Base-by-base conservation (phyloP, 2,113 vertebrate genomes). In the Grammomys surdaster region DNA sequence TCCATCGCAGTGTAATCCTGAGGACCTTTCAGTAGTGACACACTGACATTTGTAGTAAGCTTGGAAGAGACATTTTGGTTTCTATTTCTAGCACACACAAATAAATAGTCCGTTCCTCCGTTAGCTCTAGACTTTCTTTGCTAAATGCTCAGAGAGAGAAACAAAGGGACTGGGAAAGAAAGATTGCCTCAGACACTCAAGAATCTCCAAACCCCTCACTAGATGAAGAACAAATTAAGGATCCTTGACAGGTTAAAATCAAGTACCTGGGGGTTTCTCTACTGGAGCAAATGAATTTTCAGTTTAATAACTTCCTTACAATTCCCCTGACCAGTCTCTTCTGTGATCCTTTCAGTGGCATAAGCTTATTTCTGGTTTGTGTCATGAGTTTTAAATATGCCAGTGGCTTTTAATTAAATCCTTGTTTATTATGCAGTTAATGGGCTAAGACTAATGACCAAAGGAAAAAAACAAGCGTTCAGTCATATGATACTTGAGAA, bases 341-440 rank as follows among this genome's bases (percentile, higher is more conserved):
- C 9, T 80, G 28, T 86, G 93, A 94, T 95, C 48, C 75, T 96
- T 90, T 96, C 84, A 87, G 88, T 48, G 86, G 36, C 20, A 84
- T 26, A 46, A 95, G 65, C 26, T 84, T 95, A 94, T 97, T 97
- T 43, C 60, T 96, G 81, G 65, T 96, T 19, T 94, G 87, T 95
- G 95, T 93, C 96, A n/a, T 92, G 85, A 97, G 97, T 97, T 97
- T 97, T 93, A 97, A 97, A 56, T 87, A 76, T 94, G 91, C 97
- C 77, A 94, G 73, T 95, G 77, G 87, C 94, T 97, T 97, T 98
- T 98, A 98, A 98, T 98, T 97, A 98, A 97, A 97, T 93, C 81
- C 96, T 97, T 98, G 93, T 97, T 98, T 98, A 98, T 97, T 96
- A 98, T 94, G 80, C 88, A 95, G 95, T 91, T 97, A 98, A 98